These are phyloP conservation scores for Scomberomorus guttatus DNA, from an alignment of 2,797 vertebrate genomes.

Conservation along the genomic window DNA sequence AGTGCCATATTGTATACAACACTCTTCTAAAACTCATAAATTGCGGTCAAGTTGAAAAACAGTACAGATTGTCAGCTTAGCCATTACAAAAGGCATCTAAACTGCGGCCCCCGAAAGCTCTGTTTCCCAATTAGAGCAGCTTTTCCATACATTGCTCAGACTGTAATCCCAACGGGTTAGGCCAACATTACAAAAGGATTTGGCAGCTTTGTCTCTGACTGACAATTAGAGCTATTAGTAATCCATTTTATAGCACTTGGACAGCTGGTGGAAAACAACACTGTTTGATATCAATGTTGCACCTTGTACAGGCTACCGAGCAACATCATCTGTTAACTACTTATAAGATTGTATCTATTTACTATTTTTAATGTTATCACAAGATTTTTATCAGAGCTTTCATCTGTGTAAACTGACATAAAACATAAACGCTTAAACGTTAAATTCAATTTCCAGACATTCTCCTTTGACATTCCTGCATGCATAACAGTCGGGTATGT, in stretches of 20 bases:
- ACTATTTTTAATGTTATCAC: not conserved
- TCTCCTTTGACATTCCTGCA: slow-evolving; percentile 37
- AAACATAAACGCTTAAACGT: not conserved
- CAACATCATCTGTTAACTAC: not conserved
- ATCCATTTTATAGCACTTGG: slow-evolving; percentile 71
- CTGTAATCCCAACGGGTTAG: slow-evolving; percentile 77
- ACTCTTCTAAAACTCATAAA: slow-evolving; percentile 20
- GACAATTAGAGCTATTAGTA: slow-evolving; percentile 78
- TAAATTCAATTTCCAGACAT: slow-evolving; percentile 20
- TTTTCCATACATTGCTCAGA: slow-evolving; percentile 75
- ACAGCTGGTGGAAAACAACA: slow-evolving; percentile 67
- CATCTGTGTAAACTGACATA: slow-evolving; percentile 16
- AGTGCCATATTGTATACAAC: not conserved
- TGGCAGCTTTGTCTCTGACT: slow-evolving; percentile 79
- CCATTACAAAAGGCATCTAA: slow-evolving; percentile 34
- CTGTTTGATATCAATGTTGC: slow-evolving; percentile 33
- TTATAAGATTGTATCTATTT: not conserved
- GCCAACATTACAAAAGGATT: slow-evolving; percentile 80
- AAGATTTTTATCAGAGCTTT: slow-evolving; percentile 1
- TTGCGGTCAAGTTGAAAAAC: slow-evolving; percentile 11
- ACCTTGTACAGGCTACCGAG: slow-evolving; percentile 5
- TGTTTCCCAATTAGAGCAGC: slow-evolving; percentile 70
- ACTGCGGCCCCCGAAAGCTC: slow-evolving; percentile 41
- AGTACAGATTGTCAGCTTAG: slow-evolving; percentile 34
- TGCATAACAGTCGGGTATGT: slow-evolving; percentile 38